Conservation (phyloP, 2,797 vertebrate species). For the Pygocentrus nattereri region DNA sequence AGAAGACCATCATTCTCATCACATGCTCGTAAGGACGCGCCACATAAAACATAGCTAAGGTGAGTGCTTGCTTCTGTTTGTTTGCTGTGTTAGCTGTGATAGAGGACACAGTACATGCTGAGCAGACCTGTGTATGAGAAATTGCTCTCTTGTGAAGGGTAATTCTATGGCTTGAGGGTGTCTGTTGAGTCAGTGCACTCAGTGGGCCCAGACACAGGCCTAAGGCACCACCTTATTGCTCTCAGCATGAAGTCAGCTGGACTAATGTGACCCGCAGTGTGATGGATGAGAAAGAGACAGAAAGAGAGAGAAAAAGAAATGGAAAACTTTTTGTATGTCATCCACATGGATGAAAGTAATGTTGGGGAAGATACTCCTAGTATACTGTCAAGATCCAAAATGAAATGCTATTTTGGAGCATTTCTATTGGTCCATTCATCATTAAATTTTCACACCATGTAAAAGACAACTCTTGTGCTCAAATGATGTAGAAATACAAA, state of each 20-base stretch:
- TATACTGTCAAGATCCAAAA: too few species aligned
- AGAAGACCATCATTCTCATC: conserved; percentile 37
- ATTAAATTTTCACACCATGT: too few species aligned
- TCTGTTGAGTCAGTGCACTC: neutral
- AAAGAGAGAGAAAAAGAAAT: neutral
- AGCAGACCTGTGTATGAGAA: too few species aligned
- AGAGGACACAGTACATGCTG: neutral
- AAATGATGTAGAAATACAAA: too few species aligned
- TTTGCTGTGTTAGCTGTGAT: neutral
- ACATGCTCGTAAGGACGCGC: neutral
- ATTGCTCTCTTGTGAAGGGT: neutral
- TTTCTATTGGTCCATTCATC: too few species aligned
- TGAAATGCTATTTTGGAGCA: too few species aligned
- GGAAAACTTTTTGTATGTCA: conserved; percentile 69
- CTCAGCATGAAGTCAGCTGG: conserved; percentile 1
- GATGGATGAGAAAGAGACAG: neutral
- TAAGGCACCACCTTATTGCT: neutral
- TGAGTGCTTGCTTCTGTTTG: conserved; percentile 39
- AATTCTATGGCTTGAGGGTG: neutral
- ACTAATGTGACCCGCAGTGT: neutral
- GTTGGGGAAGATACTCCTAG: neutral
- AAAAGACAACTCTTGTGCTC: too few species aligned
- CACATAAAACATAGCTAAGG: conserved; percentile 18
- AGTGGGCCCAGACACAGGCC: neutral
- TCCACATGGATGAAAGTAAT: neutral